phyloP scores from a whole-genome alignment of 2,797 vertebrate species.

The Labeo calbasu region DNA sequence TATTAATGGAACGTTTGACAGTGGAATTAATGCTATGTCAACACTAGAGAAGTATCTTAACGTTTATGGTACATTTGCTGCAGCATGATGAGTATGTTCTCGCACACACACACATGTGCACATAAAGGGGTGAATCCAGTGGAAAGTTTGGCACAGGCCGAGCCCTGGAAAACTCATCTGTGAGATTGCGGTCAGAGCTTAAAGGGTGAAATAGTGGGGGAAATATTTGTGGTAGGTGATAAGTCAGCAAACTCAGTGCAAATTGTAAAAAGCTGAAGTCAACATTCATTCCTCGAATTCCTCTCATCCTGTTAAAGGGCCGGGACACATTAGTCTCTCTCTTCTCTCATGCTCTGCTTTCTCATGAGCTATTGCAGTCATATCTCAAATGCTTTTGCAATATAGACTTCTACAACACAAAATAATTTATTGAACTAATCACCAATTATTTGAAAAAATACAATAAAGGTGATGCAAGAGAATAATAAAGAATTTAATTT shows the following conservation, averaged over 20 bases:
- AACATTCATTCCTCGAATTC: constrained; percentile 62
- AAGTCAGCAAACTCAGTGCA: constrained; percentile 58
- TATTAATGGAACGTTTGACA: constrained; percentile 46
- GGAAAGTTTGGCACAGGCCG: constrained; percentile 61
- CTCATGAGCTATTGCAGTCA: constrained; percentile 43
- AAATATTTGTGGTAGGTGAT: constrained; percentile 63
- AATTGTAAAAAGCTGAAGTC: constrained; percentile 61
- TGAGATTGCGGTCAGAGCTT: constrained; percentile 60
- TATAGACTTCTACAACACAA: neutral
- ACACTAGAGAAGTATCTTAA: constrained; percentile 41
- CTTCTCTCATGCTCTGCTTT: constrained; percentile 33
- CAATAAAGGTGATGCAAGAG: too few relatives aligned
- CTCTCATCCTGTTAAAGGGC: constrained; percentile 53
- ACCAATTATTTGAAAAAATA: neutral
- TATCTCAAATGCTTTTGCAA: neutral
- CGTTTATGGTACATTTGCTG: constrained; percentile 47
- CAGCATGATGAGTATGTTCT: constrained; percentile 53
- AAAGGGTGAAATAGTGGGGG: constrained; percentile 65
- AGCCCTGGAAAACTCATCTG: constrained; percentile 63
- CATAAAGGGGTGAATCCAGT: constrained; percentile 54
- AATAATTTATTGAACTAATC: neutral
- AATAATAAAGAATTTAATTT: neutral
- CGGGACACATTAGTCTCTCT: constrained; percentile 35
- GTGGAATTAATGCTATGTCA: constrained; percentile 47
- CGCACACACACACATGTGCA: constrained; percentile 29